Base-by-base conservation (phyloP, 2,113 vertebrate species). In the Perognathus longimembris region DNA sequence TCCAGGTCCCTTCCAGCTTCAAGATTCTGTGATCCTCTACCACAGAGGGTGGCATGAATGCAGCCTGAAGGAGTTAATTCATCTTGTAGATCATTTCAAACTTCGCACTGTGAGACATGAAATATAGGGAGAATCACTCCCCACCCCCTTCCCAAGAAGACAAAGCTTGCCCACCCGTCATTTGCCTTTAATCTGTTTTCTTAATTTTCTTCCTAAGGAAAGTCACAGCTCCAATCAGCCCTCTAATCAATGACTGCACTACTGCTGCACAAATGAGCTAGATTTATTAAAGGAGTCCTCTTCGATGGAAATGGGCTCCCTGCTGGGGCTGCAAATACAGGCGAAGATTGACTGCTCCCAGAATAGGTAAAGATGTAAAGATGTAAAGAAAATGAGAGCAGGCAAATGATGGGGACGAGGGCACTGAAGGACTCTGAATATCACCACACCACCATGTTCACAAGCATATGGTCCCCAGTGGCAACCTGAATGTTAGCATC, bases 131-230 rank as follows among this genome's bases (percentile, higher is more conserved):
- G 87, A 59, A 64, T 80, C 78, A 63, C 28, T 54, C 42, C 42
- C 67, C 34, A 22, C 78, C 76, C 69, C 75, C 78, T 80, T 83
- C 89, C 66, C 84, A 42, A 69, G 91, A 94, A 94, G 88, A 92
- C 93, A 96, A 96, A 94, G 94, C 81, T 54, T 54, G 50, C 50
- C 50, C 5, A 70, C 95, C 92, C 89, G 74, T 94, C 96, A 96
- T 91, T 94, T 95, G 94, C 94, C 94, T 97, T 96, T 95, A 95
- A 95, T 96, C 96, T 96, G 96, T 92, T 95, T 95, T 91, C 93
- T 93, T 97, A 96, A 96, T 97, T 97, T 95, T 94, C 95, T 93
- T 90, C 75, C 91, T 88, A 95, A 95, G 94, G 88, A 94, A 95
- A 97, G 86, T 80, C 93, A 67, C 89, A 92, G 94, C 91, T 94